A percentile compares a stretch with the other conserved stretches of the same genome.
Conservation (phyloP, 2,797 vertebrate species). For the Parauchenoglanis punctatus region DNA sequence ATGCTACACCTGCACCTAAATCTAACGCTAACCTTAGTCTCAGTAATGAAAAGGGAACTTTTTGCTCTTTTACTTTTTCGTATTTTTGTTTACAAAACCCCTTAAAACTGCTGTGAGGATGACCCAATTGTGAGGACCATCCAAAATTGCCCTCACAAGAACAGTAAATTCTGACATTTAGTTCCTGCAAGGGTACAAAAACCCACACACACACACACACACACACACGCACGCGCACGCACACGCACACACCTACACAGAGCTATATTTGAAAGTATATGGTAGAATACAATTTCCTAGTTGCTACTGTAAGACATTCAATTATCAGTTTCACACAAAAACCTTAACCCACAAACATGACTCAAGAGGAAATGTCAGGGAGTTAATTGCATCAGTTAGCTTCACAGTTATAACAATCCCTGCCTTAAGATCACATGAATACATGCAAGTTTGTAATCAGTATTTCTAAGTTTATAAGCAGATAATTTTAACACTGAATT, state of each 20-base stretch:
- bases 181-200: too few species aligned
- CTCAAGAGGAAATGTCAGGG: background rate
- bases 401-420: background rate
- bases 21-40: too few species aligned
- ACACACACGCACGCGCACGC: background rate
- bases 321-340: background rate
- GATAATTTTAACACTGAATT: background rate
- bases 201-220: background rate
- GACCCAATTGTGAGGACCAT: too few species aligned
- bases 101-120: too few species aligned
- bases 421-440: background rate
- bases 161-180: too few species aligned
- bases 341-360: background rate
- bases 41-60: too few species aligned
- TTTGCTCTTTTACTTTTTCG: too few species aligned
- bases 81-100: too few species aligned
- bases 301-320: background rate
- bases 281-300: background rate
- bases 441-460: background rate
- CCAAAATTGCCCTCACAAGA: too few species aligned
- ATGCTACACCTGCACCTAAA: too few species aligned
- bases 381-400: background rate
- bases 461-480: background rate
- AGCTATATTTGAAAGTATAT: background rate
- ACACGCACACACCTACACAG: background rate